Evolutionary conservation across 1,140 invertebrate genomes (phyloP).

Genomic region (Drosophila repletoides): DNA sequence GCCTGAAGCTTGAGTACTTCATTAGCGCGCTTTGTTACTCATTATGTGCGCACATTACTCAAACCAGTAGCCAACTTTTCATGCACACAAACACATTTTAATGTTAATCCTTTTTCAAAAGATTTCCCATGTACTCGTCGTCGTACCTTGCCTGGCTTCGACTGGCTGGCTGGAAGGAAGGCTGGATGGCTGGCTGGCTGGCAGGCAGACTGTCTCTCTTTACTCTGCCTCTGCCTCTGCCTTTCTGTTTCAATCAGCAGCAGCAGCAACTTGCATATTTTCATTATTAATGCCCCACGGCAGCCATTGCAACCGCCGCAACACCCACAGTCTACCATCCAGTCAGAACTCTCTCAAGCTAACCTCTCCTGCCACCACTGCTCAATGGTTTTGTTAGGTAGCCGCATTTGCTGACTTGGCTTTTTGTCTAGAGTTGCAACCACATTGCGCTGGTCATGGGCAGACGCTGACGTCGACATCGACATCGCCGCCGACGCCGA

Average conservation of each 20-base stretch:
- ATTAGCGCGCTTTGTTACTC: slow-evolving; percentile 78
- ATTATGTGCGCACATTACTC: slow-evolving; percentile 75
- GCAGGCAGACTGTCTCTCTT: too few species aligned
- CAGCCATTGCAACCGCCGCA: slow-evolving; percentile 58
- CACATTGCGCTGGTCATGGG: slow-evolving; percentile 76
- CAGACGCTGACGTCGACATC: slow-evolving; percentile 52
- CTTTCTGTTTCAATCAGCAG: slow-evolving; percentile 75
- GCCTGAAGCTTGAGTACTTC: slow-evolving; percentile 64
- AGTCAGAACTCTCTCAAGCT: slow-evolving; percentile 10
- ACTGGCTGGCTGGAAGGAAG: slow-evolving; percentile 3
- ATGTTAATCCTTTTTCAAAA: slow-evolving; percentile 80
- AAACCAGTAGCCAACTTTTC: slow-evolving; percentile 66
- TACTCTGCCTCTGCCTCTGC: slow-evolving; percentile 14
- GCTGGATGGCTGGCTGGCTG: neutral
- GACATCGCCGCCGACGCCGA: neutral
- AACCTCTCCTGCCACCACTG: neutral
- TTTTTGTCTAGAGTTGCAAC: slow-evolving; percentile 79
- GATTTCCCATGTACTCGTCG: slow-evolving; percentile 48
- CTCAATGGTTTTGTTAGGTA: slow-evolving; percentile 25
- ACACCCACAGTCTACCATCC: slow-evolving; percentile 38
- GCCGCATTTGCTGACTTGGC: slow-evolving; percentile 74
- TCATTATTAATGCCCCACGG: slow-evolving; percentile 75
- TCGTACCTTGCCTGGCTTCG: neutral
- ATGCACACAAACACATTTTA: slow-evolving; percentile 49
- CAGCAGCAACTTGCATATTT: slow-evolving; percentile 71